Conservation (phyloP, 2,888 invertebrate species). For the Maniola hyperantus region DNA sequence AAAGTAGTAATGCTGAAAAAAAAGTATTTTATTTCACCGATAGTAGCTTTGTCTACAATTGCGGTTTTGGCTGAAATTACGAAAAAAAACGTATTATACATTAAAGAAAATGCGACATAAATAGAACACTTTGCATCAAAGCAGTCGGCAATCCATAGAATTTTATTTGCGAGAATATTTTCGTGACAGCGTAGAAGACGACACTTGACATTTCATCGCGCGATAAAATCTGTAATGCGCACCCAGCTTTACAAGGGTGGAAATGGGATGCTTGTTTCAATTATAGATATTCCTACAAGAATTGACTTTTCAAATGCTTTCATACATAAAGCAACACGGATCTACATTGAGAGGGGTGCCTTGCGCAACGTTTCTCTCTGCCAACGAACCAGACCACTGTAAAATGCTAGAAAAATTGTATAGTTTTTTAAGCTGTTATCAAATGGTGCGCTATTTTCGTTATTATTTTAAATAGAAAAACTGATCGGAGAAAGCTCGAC, state of each 20-base stretch:
- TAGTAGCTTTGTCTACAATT: too few species aligned
- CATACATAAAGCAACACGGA: not conserved
- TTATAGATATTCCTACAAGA: not conserved
- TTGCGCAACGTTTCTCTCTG: not conserved
- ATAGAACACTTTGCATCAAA: not conserved
- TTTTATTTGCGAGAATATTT: not conserved
- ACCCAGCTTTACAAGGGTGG: not conserved
- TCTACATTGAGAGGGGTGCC: not conserved
- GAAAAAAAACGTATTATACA: not conserved
- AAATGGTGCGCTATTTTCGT: too few species aligned
- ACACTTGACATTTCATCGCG: not conserved
- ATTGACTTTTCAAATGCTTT: not conserved
- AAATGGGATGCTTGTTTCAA: constrained; percentile 11
- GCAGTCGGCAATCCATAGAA: not conserved
- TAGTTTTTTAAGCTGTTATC: too few species aligned
- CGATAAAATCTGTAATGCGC: constrained; percentile 4
- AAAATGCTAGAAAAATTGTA: too few species aligned
- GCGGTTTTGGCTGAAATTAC: too few species aligned
- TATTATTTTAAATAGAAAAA: too few species aligned
- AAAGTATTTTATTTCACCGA: too few species aligned
- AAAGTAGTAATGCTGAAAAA: too few species aligned
- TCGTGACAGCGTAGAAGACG: not conserved
- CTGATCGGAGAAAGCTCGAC: too few species aligned
- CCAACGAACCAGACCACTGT: not conserved
- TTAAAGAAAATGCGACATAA: not conserved